phyloP scores from a whole-genome alignment of 1,140 invertebrate species.

The Brachionus calyciflorus region DNA sequence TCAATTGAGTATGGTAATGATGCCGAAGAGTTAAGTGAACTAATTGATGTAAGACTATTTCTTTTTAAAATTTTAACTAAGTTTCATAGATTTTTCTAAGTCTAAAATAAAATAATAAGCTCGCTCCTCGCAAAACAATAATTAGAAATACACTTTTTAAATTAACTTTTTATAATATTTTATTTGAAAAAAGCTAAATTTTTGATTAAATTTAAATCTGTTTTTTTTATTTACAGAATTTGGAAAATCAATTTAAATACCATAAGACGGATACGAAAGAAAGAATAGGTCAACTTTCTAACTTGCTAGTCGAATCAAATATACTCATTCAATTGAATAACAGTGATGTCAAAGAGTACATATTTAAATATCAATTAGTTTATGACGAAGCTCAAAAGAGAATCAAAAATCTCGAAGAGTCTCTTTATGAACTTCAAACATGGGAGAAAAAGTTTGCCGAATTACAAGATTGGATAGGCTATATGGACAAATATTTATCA shows the following conservation, averaged over 20 bases:
- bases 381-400: conserved; percentile 9
- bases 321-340: conserved; percentile 42
- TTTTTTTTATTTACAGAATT: not conserved
- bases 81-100: too few relatives aligned
- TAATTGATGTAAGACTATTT: conserved; percentile 21
- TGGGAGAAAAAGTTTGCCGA: not conserved
- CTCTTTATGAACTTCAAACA: not conserved
- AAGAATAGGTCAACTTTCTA: conserved; percentile 9
- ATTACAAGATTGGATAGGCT: conserved; percentile 19
- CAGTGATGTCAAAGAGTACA: conserved; percentile 43
- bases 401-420: not conserved
- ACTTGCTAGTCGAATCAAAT: conserved; percentile 20
- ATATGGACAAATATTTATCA: conserved; percentile 36
- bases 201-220: too few relatives aligned
- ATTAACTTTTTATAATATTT: too few relatives aligned
- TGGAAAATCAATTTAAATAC: conserved; percentile 11
- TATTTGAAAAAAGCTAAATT: not conserved
- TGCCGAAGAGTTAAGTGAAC: conserved; percentile 1
- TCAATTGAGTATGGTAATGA: not conserved
- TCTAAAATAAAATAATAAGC: not conserved
- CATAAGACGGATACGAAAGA: conserved; percentile 1
- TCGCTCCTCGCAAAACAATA: too few relatives aligned
- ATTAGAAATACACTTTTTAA: too few relatives aligned
- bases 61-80: too few relatives aligned
- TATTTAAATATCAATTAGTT: not conserved